Evolutionary conservation across 2,113 vertebrate species (phyloP), one percentile per base, ranked within the genome.

Genomic region (Aegithalos caudatus): DNA sequence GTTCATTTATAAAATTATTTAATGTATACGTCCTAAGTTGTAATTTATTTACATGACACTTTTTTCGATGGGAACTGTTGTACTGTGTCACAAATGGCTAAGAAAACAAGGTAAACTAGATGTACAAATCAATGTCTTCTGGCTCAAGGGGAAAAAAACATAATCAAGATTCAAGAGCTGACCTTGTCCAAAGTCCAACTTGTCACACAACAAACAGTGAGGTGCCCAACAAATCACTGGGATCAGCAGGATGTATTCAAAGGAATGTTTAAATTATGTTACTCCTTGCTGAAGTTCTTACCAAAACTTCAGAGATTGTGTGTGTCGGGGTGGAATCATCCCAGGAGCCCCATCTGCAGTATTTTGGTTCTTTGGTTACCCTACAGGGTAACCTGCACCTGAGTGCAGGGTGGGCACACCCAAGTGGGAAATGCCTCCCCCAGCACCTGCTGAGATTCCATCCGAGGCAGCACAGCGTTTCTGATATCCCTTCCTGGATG

Each of bases 51-150:
- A 98, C 98, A 98, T 98, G 98, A 98, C 98, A 98, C 97, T 96
- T 99, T 98, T 98, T 98, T 98, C 98, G 98, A 98, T 98, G 98
- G 97, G 98, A 98, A 98, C 98, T 98, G 98, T 98, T 98, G 98
- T 99, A 98, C 97, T 98, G 97, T 99, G 98, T 98, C 98, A 98
- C 98, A 98, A 98, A 98, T 98, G 98, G 98, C 98, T 98, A 98
- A 98, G 98, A 98, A 98, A 99, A 99, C 98, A 99, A 99, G 99
- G 98, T 98, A 98, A 99, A 98, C 98, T 98, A 98, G 98, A 98
- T 98, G 98, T 98, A 97, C 98, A 98, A 98, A 99, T 99, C 99
- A 98, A 99, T 99, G 98, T 98, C 97, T 97, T 95, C 94, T 98
- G 98, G 98, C 98, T 98, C 98, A 97, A 97, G 98, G 98, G 98